Evolutionary conservation across 1,140 invertebrate genomes (phyloP), one percentile per base, ranked within the genome.

Genomic region (Philopotamus ludificatus): DNA sequence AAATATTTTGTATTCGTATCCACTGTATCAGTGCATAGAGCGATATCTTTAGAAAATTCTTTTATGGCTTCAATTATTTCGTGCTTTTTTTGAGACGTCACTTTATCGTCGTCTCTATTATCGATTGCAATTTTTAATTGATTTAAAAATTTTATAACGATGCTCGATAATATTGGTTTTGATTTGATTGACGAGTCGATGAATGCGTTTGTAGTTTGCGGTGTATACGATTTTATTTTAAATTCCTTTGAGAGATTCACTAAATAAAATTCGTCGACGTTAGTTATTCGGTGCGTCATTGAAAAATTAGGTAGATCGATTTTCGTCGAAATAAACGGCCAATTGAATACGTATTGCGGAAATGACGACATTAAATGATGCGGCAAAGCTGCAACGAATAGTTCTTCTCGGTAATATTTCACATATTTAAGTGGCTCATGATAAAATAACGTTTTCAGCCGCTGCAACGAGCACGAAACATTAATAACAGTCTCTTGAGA

Each of bases 381-480:
- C n/a, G 4, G 28, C 28, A 15, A 4, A 26, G n/a, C 2, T 47
- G 10, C 20, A 34, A 16, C 12, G 4, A n/a, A n/a, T n/a, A n/a
- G n/a, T n/a, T n/a, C 1, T 1, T 18, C 41, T 34, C 9, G 22
- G 12, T 34, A 18, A 39, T 57, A 57, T 9, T 12, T 16, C 1
- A 21, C 15, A 22, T 39, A n/a, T 1, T 39, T 16, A 16, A 4
- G 4, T 9, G 53, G n/a, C 12, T 41, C 25, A n/a, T 16, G 15
- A 18, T 57, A 57, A 34, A 57, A 57, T 57, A 57, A 41, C 28
- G 53, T 4, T 34, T 57, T 57, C 2, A 57, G 16, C 2, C 1
- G 7, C 1, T 39, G 34, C 34, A 57, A 39, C 7, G 53, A 16
- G 20, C 26, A 41, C 3, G 4, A 28, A 22, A 54, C 28, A 10